Evolutionary conservation across 2,113 vertebrate species (phyloP).

Genomic region (Lucifuga dentata): DNA sequence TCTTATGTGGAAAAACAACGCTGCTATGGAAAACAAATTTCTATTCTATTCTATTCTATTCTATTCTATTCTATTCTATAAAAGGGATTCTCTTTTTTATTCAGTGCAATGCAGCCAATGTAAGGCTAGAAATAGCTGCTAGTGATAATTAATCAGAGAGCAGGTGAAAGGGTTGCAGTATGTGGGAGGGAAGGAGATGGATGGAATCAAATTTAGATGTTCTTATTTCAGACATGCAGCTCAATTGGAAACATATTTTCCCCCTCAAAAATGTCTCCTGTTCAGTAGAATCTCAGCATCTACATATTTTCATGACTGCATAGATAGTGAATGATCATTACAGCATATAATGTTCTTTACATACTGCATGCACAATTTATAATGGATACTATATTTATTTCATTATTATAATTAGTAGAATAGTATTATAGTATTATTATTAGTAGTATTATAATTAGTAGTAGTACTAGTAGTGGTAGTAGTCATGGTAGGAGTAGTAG

Average conservation of each 20-base stretch:
- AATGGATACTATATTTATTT: too few species aligned
- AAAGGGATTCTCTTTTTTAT: slow-evolving; percentile 41
- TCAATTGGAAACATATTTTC: slow-evolving; percentile 43
- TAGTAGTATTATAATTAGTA: too few species aligned
- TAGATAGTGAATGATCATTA: background rate
- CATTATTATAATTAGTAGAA: too few species aligned
- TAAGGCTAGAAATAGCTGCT: slow-evolving; percentile 58
- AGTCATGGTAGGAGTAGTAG: too few species aligned
- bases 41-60: background rate
- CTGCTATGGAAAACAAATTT: too few species aligned
- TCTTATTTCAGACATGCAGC: slow-evolving; percentile 48
- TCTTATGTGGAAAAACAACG: too few species aligned
- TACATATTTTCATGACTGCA: background rate
- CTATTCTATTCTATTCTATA: slow-evolving; percentile 1
- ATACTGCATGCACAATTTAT: too few species aligned
- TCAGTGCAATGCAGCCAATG: slow-evolving; percentile 12
- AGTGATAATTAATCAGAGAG: slow-evolving; percentile 66
- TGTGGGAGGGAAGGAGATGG: slow-evolving; percentile 60
- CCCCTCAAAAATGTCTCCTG: background rate
- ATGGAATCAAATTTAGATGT: slow-evolving; percentile 59
- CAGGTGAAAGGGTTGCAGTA: slow-evolving; percentile 67
- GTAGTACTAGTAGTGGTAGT: too few species aligned
- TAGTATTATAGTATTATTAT: too few species aligned
- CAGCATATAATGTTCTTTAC: background rate
- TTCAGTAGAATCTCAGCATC: slow-evolving; percentile 31